A percentile compares a stretch with the other conserved stretches of the same genome.
These are phyloP conservation scores for Crioceris asparagi DNA, from an alignment of 2,888 invertebrate genomes.

Conservation along the genomic window DNA sequence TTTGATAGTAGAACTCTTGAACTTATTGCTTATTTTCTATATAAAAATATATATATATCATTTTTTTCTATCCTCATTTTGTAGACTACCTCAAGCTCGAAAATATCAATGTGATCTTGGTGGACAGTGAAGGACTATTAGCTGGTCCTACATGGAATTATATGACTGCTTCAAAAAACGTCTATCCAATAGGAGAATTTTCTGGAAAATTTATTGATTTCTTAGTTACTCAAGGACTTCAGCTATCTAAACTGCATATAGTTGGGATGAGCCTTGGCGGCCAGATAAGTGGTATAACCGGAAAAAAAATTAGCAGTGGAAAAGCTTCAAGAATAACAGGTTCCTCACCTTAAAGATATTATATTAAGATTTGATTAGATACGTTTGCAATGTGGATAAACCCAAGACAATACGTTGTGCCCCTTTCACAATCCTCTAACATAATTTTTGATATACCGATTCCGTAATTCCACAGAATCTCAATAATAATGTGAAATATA, in stretches of 20 bases:
- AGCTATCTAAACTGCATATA: conserved; percentile 19
- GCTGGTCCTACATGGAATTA: conserved; percentile 51
- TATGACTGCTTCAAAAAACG: conserved; percentile 40
- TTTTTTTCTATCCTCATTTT: too few species aligned
- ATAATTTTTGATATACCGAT: too few species aligned
- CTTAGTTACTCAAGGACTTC: conserved; percentile 41
- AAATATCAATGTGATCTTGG: conserved; percentile 44
- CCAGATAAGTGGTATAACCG: conserved; percentile 46
- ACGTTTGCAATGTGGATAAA: too few species aligned
- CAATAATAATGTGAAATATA: too few species aligned
- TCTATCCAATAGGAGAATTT: conserved; percentile 43
- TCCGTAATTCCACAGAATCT: too few species aligned
- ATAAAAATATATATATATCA: too few species aligned
- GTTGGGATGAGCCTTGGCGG: conserved; percentile 36
- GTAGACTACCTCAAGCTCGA: conserved; percentile 42
- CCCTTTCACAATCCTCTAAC: too few species aligned
- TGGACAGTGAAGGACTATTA: conserved; percentile 41
- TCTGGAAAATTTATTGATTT: conserved; percentile 44
- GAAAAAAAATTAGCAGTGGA: conserved; percentile 30
- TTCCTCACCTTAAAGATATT: too few species aligned
- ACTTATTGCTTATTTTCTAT: too few species aligned
- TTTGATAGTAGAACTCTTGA: too few species aligned
- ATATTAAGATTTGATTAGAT: too few species aligned
- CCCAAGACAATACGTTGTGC: too few species aligned
- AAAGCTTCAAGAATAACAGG: conserved; percentile 20